A percentile compares a stretch with the other conserved stretches of the same genome.
phyloP scores from a whole-genome alignment of 1,140 invertebrate genomes.

The Drosophila auraria region DNA sequence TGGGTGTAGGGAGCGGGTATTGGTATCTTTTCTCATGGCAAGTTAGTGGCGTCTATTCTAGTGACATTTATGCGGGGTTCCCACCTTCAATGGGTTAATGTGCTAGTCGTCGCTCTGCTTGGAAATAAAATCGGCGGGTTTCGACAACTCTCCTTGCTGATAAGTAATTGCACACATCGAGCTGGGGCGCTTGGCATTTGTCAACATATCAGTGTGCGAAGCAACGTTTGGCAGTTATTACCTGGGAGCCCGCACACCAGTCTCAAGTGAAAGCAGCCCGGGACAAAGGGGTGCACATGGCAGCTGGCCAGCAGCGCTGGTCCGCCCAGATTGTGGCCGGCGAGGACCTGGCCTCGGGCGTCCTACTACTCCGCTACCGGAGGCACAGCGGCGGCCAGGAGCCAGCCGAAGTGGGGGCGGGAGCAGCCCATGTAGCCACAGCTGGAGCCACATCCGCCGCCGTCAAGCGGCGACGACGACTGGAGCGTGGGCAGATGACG shows the following conservation, averaged over 20 bases:
- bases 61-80: too few relatives aligned
- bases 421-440: slow-evolving; percentile 5
- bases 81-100: not conserved
- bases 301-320: slow-evolving; percentile 48
- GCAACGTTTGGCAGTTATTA: slow-evolving; percentile 44
- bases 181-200: slow-evolving; percentile 19
- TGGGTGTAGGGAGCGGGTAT: too few relatives aligned
- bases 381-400: slow-evolving; percentile 48
- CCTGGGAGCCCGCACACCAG: slow-evolving; percentile 10
- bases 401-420: slow-evolving; percentile 2
- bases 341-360: slow-evolving; percentile 41
- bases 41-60: not conserved
- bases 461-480: slow-evolving; percentile 57
- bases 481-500: slow-evolving; percentile 53
- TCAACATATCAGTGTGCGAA: slow-evolving; percentile 43
- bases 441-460: slow-evolving; percentile 64
- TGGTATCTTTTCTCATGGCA: not conserved
- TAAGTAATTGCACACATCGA: slow-evolving; percentile 43
- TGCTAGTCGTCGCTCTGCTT: not conserved
- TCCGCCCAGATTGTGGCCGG: slow-evolving; percentile 68
- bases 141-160: slow-evolving; percentile 37
- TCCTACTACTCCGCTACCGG: slow-evolving; percentile 62
- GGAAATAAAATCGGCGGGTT: not conserved
- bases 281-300: slow-evolving; percentile 25
- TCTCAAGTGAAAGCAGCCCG: slow-evolving; percentile 11